Evolutionary conservation across 2,113 vertebrate species (phyloP).

Genomic region (Corythoichthys intestinalis): DNA sequence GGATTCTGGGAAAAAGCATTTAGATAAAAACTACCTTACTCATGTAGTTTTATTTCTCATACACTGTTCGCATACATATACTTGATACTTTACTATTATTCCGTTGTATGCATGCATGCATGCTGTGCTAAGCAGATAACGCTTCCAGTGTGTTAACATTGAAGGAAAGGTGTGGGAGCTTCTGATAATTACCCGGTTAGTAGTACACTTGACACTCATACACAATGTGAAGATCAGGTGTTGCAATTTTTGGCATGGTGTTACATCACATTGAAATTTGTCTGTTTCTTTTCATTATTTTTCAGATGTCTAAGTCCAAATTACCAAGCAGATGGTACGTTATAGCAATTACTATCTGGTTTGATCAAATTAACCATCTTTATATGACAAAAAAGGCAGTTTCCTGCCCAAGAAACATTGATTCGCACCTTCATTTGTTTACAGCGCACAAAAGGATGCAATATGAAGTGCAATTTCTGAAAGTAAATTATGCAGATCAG

Average conservation of each 20-base stretch:
- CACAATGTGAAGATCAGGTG: conserved; percentile 4
- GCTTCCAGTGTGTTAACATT: not conserved
- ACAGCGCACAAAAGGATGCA: conserved; percentile 11
- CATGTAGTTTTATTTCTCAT: not conserved
- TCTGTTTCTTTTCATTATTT: not conserved
- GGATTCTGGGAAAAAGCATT: too few relatives aligned
- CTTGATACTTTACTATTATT: not conserved
- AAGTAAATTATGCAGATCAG: conserved; percentile 19
- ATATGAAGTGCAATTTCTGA: conserved; percentile 9
- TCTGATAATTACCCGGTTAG: not conserved
- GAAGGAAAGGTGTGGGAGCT: conserved; percentile 1
- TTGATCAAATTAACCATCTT: not conserved
- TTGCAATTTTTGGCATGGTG: not conserved
- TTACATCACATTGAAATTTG: conserved; percentile 1
- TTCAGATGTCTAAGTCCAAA: not conserved
- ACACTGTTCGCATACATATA: not conserved
- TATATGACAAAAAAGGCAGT: not conserved
- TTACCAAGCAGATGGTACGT: not conserved
- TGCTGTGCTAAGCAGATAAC: conserved; percentile 14
- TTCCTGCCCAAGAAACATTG: not conserved
- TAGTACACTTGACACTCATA: conserved; percentile 3
- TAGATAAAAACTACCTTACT: too few relatives aligned
- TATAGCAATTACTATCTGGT: not conserved
- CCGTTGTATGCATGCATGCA: not conserved
- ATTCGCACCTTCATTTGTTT: not conserved